A percentile compares a stretch with the other conserved stretches of the same genome.
Conservation (phyloP, 2,888 invertebrate species). For the Julus scandinavius region DNA sequence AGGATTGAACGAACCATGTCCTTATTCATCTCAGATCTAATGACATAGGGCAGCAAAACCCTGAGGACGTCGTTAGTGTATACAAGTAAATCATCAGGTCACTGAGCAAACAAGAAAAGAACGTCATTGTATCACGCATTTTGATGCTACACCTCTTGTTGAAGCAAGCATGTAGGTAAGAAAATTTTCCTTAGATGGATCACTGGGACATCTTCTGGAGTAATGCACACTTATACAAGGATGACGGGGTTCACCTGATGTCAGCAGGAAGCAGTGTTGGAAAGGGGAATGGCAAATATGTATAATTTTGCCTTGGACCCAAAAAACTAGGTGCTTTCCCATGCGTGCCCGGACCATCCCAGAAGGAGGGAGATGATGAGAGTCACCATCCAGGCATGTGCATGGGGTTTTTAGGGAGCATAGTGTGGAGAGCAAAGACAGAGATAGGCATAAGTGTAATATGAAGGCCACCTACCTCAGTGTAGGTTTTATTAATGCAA, state of each 20-base stretch:
- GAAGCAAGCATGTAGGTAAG: not conserved
- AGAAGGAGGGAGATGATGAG: not conserved
- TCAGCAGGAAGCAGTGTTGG: not conserved
- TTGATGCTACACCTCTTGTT: not conserved
- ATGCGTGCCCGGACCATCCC: not conserved
- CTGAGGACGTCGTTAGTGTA: not conserved
- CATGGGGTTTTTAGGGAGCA: no score
- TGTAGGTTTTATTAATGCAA: not conserved
- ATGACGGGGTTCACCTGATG: not conserved
- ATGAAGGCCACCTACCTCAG: not conserved
- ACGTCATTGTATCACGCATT: not conserved
- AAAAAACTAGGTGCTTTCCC: not conserved
- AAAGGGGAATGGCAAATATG: not conserved
- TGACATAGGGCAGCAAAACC: not conserved
- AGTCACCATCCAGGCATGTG: no score
- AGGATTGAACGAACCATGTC: not conserved
- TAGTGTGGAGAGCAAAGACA: no score
- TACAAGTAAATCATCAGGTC: not conserved
- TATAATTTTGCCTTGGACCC: not conserved
- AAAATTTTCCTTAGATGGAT: not conserved
- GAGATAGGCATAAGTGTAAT: no score
- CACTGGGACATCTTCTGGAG: not conserved
- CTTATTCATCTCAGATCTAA: not conserved
- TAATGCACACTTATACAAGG: not conserved
- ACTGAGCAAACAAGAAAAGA: not conserved